Evolutionary conservation across 2,888 invertebrate genomes (phyloP), one percentile per base, ranked within the genome.

Genomic region (Patella ulyssiponensis): DNA sequence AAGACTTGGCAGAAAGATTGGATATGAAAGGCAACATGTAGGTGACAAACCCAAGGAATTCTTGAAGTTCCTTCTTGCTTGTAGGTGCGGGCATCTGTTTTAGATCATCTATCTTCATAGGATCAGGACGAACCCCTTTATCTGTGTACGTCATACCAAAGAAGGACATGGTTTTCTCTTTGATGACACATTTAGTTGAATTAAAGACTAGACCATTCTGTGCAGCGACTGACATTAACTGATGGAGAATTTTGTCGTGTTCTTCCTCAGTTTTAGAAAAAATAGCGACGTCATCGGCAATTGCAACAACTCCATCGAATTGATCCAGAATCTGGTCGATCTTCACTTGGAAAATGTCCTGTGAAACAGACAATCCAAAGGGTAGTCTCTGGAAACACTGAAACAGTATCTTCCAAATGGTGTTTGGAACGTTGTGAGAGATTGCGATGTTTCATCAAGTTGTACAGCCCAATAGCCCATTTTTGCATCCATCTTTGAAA

Each of bases 41-140:
- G 44, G 71, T 79, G 7, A 74, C 74, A 58, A 81, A 73, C 20
- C 80, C 80, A 2, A 81, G 75, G 64, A 83, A 80, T 58, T 52
- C 20, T 73, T 82, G 79, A 33, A 82, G 33, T 73, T 77, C 78
- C 54, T 74, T 15, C n/a, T 53, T 72, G 72, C 69, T 54, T 27
- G n/a, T 75, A n/a, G 82, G 81, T 9, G 71, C 15, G 27, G 69
- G 54, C 70, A 81, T 69, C 3, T 81, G n/a, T n/a, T n/a, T n/a
- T n/a, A n/a, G n/a, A n/a, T n/a, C n/a, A 54, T 73, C 33, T 12
- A 78, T 73, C 44, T 74, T 82, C 52, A 17, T 33, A n/a, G 80
- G 77, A 69, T 83, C 82, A 11, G 83, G 82, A 23, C 74, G 54
- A 12, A 78, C 79, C 44, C 82, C 83, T 52, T 76, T 33, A 52